phyloP scores from a whole-genome alignment of 1,140 invertebrate genomes.

The Sminthurinus signatus region DNA sequence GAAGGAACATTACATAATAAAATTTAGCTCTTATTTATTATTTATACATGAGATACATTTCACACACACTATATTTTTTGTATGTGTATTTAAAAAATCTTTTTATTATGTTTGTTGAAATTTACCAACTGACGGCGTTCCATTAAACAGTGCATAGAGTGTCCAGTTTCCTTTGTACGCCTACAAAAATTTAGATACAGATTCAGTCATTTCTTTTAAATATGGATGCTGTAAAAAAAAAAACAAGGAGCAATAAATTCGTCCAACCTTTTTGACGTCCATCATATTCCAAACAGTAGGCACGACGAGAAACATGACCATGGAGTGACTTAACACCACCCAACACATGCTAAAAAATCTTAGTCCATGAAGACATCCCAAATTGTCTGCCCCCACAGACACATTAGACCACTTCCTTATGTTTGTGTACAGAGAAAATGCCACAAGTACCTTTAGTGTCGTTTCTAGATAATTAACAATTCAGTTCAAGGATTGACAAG shows the following conservation, averaged over 20 bases:
- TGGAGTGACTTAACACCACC: conserved; percentile 51
- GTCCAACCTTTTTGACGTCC: neutral
- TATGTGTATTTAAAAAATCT: too few relatives aligned
- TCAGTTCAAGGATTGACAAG: neutral
- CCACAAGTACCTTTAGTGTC: conserved; percentile 1
- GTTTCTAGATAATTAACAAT: conserved; percentile 3
- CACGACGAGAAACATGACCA: conserved; percentile 50
- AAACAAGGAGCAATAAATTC: too few relatives aligned
- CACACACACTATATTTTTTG: too few relatives aligned
- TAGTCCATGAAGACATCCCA: conserved; percentile 45
- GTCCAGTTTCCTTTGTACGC: conserved; percentile 14
- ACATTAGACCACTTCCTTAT: conserved; percentile 46
- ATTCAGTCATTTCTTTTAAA: neutral
- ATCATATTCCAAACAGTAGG: conserved; percentile 9
- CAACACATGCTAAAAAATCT: conserved; percentile 50
- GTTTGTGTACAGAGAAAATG: conserved; percentile 48
- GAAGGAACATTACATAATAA: too few relatives aligned
- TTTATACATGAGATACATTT: too few relatives aligned
- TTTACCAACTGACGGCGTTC: conserved; percentile 48
- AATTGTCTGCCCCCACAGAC: conserved; percentile 26
- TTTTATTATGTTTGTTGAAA: too few relatives aligned
- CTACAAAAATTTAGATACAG: neutral
- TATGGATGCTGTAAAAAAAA: neutral
- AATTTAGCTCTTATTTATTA: too few relatives aligned
- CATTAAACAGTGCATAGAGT: conserved; percentile 42